Evolutionary conservation across 2,797 vertebrate species (phyloP).

Genomic region (Argentina silus): DNA sequence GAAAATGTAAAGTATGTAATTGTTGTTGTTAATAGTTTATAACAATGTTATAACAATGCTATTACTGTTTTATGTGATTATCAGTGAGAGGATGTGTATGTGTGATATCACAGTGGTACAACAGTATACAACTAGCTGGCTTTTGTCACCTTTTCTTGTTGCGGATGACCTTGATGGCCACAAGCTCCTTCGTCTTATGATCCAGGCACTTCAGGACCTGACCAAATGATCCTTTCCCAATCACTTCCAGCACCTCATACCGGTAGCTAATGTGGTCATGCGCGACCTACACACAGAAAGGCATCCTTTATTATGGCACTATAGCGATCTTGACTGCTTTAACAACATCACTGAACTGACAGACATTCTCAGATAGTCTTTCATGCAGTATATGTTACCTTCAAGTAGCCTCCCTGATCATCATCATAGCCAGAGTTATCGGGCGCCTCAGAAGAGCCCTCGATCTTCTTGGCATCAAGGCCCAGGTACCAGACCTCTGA

Average conservation of each 20-base stretch:
- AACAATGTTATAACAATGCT: no score
- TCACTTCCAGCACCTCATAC: constrained; percentile 92
- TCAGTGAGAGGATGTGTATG: no score
- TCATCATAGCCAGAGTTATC: constrained; percentile 90
- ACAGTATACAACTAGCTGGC: no score
- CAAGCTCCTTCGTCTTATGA: constrained; percentile 92
- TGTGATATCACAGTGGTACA: no score
- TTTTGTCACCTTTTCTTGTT: constrained; percentile 88
- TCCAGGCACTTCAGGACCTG: constrained; percentile 95
- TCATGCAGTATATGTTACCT: no score
- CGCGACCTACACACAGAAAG: background rate
- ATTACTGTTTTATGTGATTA: no score
- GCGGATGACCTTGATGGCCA: constrained; percentile 94
- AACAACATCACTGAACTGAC: background rate
- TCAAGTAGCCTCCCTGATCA: constrained; percentile 90
- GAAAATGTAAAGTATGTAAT: no score
- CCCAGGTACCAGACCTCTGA: constrained; percentile 92
- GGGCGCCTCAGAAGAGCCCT: constrained; percentile 77
- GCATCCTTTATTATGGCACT: background rate
- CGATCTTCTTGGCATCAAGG: constrained; percentile 88
- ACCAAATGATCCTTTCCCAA: constrained; percentile 94
- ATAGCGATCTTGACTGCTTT: background rate
- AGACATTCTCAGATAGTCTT: no score
- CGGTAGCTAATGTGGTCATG: constrained; percentile 94
- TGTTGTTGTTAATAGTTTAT: no score